These are phyloP conservation scores for Parascotia fuliginaria DNA, from an alignment of 2,888 invertebrate species.

Conservation along the genomic window DNA sequence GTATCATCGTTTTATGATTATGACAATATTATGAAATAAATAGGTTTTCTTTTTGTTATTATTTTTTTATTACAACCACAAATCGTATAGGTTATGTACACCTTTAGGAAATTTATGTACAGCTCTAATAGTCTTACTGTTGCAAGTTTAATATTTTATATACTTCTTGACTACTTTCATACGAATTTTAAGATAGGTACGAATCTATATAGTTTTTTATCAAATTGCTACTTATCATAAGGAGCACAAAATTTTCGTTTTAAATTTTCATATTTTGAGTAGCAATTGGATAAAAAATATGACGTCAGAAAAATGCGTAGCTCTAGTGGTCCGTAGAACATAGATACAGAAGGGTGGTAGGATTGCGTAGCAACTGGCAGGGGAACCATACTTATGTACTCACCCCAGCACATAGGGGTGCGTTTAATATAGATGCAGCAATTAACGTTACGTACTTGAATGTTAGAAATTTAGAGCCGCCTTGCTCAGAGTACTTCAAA, in stretches of 20 bases:
- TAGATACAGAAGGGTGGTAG: slow-evolving; percentile 14
- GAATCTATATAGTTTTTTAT: too few species aligned
- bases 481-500: slow-evolving; percentile 42
- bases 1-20: neutral
- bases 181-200: too few species aligned
- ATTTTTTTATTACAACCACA: too few species aligned
- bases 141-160: too few species aligned
- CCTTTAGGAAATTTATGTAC: too few species aligned
- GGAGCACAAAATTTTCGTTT: too few species aligned
- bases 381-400: slow-evolving; percentile 31
- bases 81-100: too few species aligned
- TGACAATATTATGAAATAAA: neutral
- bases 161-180: too few species aligned
- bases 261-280: too few species aligned
- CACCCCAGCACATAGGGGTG: slow-evolving; percentile 46
- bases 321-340: slow-evolving; percentile 20
- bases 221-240: neutral
- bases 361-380: slow-evolving; percentile 15
- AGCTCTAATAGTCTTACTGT: too few species aligned
- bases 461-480: slow-evolving; percentile 40
- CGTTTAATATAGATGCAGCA: slow-evolving; percentile 49
- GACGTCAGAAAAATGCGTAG: slow-evolving; percentile 4
- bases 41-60: too few species aligned
- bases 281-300: too few species aligned
- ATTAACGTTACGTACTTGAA: slow-evolving; percentile 49